Conservation (phyloP, 2,797 vertebrate genomes). For the Rhinoraja longicauda region DNA sequence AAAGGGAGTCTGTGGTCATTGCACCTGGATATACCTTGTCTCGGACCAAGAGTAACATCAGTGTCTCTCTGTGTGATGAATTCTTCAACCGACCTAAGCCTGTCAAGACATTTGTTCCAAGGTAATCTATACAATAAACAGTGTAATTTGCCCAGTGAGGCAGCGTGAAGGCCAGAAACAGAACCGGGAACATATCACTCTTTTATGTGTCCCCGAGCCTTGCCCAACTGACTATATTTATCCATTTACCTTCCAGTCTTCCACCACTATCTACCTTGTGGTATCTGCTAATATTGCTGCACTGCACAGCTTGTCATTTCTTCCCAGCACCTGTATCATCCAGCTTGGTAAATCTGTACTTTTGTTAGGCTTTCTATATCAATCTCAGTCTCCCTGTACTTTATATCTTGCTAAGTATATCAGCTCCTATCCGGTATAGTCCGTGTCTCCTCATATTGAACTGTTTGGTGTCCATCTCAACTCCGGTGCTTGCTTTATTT, state of each 20-base stretch:
- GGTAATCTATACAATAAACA: background rate
- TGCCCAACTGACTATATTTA: background rate
- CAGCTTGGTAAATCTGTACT: background rate
- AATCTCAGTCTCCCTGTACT: background rate
- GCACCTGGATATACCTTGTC: conserved; percentile 50
- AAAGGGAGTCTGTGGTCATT: conserved; percentile 43
- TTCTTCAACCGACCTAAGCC: conserved; percentile 42
- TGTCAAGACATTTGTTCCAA: background rate
- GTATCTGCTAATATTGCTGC: background rate
- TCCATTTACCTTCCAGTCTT: background rate
- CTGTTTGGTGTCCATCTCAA: too few species aligned
- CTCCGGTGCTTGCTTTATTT: background rate
- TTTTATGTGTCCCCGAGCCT: too few species aligned
- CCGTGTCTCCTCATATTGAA: too few species aligned
- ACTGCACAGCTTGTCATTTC: background rate
- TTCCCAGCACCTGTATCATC: background rate
- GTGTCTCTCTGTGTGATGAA: conserved; percentile 49
- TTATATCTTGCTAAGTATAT: too few species aligned
- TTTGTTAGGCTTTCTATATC: background rate
- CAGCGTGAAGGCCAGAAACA: background rate
- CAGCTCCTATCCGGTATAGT: too few species aligned
- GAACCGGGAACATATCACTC: background rate
- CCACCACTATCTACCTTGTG: background rate
- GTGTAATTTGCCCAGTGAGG: background rate
- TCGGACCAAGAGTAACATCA: conserved; percentile 48